phyloP scores from a whole-genome alignment of 2,113 vertebrate genomes.

The Petromus typicus region DNA sequence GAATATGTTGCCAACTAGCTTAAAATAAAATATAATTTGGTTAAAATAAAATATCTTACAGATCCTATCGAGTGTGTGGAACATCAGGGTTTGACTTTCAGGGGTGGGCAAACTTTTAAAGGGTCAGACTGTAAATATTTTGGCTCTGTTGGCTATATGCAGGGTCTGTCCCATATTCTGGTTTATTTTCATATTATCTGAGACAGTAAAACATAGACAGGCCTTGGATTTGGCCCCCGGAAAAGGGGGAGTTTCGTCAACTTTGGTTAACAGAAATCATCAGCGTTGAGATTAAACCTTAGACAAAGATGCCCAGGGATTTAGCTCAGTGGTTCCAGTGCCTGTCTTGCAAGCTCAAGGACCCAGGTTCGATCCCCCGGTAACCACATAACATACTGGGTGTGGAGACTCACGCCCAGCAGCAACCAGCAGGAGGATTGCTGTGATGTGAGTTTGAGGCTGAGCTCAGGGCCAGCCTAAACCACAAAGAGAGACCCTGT shows the following conservation, averaged over 20 bases:
- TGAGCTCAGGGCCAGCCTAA: no score
- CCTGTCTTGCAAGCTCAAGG: no score
- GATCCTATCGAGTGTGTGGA: not conserved
- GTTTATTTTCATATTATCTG: slow-evolving; percentile 20
- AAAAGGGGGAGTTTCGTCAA: not conserved
- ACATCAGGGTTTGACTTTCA: not conserved
- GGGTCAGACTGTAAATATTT: not conserved
- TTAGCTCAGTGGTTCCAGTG: no score
- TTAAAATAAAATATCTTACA: slow-evolving; percentile 1
- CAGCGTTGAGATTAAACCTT: slow-evolving; percentile 1
- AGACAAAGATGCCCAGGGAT: no score
- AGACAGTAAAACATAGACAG: not conserved
- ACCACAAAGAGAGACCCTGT: no score
- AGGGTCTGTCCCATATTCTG: not conserved
- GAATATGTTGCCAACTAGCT: not conserved
- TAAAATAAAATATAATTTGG: slow-evolving; percentile 2
- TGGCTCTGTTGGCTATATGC: not conserved
- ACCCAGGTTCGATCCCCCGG: no score
- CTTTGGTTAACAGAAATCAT: slow-evolving; percentile 19
- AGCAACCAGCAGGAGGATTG: no score
- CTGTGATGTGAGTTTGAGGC: no score
- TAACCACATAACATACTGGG: no score
- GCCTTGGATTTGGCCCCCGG: not conserved
- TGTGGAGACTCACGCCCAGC: no score
- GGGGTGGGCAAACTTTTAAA: not conserved